Evolutionary conservation across 2,113 vertebrate genomes (phyloP), one percentile per base, ranked within the genome.

Genomic region (Hirundichthys speculiger): DNA sequence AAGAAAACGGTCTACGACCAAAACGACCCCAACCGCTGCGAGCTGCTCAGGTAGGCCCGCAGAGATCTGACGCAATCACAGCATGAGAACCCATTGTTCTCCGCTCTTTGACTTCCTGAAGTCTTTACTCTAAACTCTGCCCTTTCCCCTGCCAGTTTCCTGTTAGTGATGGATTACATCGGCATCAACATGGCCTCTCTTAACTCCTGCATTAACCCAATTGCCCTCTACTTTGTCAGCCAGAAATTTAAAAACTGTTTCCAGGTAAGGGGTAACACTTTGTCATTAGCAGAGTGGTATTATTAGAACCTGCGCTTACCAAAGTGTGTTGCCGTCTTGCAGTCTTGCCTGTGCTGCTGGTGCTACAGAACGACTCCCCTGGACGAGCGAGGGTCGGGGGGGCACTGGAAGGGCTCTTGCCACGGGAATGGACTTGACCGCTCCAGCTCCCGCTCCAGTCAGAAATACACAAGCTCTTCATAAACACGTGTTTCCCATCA

Each of bases 281-380:
- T 25, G 13, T 1, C 14, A 38, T 7, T 4, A 21, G 10, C 38
- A 47, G 57, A 6, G 30, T 3, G 0, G 1, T 3, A 4, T 47
- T 41, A 9, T 22, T 13, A 14, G 1, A 2, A 10, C 1, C n/a
- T 4, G 1, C 3, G 19, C 18, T 20, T 3, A 52, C 18, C 51
- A 27, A 55, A 39, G 16, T 52, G 43, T 62, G 53, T 86, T 56
- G n/a, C 56, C 70, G 75, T 81, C 38, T 43, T 2, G 3, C 42
- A 97, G 95, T 96, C 95, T 0, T 97, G 95, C 71, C 93, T 97
- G 78, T 97, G 95, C 86, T 97, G 95, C 88, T 97, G 95, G 94
- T 96, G 95, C 90, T 94, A 95, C 77, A 86, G 93, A 24, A 90
- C 90, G 0, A 90, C 89, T 7, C 92, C 93, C 0, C 91, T 82